Evolutionary conservation across 2,113 vertebrate species (phyloP).

Genomic region (Lampris incognitus): DNA sequence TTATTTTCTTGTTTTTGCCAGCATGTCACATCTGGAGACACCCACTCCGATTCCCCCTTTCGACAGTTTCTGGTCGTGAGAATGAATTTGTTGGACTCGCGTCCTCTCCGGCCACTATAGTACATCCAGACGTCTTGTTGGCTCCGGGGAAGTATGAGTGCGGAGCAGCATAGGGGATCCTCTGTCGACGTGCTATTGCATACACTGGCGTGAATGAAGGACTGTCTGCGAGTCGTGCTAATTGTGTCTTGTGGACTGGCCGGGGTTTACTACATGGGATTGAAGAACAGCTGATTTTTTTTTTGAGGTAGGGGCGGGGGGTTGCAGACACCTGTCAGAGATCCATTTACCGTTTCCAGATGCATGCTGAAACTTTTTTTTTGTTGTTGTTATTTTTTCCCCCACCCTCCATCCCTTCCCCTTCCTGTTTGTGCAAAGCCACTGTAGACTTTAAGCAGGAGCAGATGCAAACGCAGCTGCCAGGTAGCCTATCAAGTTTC

Average conservation of each 20-base stretch:
- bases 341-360: neutral
- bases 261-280: conserved; percentile 5
- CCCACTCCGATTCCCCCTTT: too few species aligned
- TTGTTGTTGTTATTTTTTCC: neutral
- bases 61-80: too few species aligned
- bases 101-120: neutral
- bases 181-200: conserved; percentile 6
- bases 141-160: neutral
- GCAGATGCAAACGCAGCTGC: neutral
- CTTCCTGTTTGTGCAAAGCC: neutral
- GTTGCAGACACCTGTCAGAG: neutral
- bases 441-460: neutral
- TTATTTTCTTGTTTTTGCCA: neutral
- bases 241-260: neutral
- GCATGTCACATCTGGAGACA: neutral
- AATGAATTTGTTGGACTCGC: too few species aligned
- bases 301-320: too few species aligned
- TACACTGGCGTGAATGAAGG: conserved; percentile 39
- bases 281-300: conserved; percentile 7
- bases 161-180: conserved; percentile 21
- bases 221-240: neutral
- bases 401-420: neutral
- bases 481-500: neutral
- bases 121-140: conserved; percentile 10
- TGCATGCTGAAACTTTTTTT: neutral